A percentile compares a stretch with the other conserved stretches of the same genome.
Evolutionary conservation across 1,140 invertebrate species (phyloP).

Genomic region (Conopomorpha cramerella): DNA sequence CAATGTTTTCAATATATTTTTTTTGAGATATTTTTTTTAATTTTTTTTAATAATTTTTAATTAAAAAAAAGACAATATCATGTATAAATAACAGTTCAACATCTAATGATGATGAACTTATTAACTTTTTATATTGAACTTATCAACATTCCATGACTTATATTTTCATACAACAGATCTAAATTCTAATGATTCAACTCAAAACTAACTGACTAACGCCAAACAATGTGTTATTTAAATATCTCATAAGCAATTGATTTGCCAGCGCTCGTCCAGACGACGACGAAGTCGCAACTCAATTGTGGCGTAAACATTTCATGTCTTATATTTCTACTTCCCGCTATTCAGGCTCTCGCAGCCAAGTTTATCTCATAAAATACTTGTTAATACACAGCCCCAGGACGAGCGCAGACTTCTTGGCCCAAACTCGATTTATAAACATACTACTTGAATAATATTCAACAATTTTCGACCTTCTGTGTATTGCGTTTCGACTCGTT

Average conservation of each 20-base stretch:
- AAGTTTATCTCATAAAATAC: conserved; percentile 56
- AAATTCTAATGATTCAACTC: background rate
- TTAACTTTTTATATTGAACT: background rate
- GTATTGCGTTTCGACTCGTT: no score
- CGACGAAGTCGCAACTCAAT: background rate
- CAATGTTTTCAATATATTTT: background rate
- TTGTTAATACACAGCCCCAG: conserved; percentile 49
- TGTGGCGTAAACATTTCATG: background rate
- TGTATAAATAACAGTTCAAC: background rate
- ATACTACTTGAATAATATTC: no score
- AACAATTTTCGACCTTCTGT: no score
- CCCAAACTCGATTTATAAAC: no score
- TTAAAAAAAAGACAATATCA: background rate
- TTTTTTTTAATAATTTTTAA: background rate
- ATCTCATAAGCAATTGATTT: no score
- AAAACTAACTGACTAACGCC: background rate
- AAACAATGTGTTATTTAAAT: no score
- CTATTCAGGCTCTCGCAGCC: conserved; percentile 41
- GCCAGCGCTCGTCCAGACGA: background rate
- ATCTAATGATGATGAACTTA: background rate
- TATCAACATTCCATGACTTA: background rate
- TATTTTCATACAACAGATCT: background rate
- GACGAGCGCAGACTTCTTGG: no score
- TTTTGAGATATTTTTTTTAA: background rate
- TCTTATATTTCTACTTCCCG: conserved; percentile 10